phyloP scores from a whole-genome alignment of 2,113 vertebrate genomes.

The Microcebus tavaratra region DNA sequence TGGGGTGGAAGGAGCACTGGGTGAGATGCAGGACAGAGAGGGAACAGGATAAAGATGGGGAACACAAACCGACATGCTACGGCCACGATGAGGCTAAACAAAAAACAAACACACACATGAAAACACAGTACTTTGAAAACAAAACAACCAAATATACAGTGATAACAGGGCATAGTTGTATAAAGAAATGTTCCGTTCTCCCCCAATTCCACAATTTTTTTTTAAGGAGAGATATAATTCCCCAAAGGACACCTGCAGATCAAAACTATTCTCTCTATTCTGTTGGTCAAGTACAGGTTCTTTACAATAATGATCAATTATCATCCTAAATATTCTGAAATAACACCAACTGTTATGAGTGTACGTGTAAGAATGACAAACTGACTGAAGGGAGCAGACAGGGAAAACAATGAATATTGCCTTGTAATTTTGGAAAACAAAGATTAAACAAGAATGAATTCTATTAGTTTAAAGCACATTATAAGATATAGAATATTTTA shows the following conservation, averaged over 20 bases:
- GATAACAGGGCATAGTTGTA: conserved; percentile 73
- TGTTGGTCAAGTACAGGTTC: neutral
- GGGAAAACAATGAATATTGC: conserved; percentile 50
- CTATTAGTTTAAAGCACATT: neutral
- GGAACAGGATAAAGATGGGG: conserved; percentile 91
- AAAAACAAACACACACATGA: conserved; percentile 86
- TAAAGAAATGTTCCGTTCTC: conserved; percentile 68
- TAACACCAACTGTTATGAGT: conserved; percentile 16
- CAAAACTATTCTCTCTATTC: conserved; percentile 23
- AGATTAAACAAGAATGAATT: conserved; percentile 55
- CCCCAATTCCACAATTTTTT: neutral
- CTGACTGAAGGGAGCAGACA: conserved; percentile 44
- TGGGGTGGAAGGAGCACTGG: conserved; percentile 91
- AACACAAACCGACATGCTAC: conserved; percentile 99
- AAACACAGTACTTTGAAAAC: conserved; percentile 79
- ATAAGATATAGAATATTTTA: conserved; percentile 21
- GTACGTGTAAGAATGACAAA: conserved; percentile 13
- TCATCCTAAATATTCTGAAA: conserved; percentile 48
- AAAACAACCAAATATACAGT: conserved; percentile 76
- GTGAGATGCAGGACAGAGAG: conserved; percentile 87
- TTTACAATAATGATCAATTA: conserved; percentile 20
- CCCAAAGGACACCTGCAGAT: conserved; percentile 5
- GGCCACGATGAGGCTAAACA: conserved; percentile 91
- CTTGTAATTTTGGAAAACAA: conserved; percentile 44
- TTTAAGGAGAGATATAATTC: conserved; percentile 2